Base-by-base conservation (phyloP, 1,140 invertebrate genomes). In the Zaprionus kolodkinae region DNA sequence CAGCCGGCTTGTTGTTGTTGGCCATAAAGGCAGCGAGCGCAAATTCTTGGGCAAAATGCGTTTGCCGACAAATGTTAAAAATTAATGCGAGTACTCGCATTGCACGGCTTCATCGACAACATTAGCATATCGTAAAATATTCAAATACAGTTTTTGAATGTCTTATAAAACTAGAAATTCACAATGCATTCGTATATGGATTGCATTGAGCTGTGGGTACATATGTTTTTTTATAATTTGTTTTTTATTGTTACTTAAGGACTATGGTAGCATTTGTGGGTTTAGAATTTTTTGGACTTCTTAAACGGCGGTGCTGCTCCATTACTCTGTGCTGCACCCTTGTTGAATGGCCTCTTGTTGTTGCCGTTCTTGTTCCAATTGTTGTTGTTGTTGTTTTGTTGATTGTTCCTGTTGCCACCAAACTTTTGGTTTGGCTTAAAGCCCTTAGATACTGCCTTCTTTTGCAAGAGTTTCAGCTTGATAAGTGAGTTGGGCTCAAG, bases 401-500 rank as follows among this genome's bases (percentile, higher is more conserved):
- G 83, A 30, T 65, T 76, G n/a, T 71, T 69, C 21, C 54, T 60
- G 6, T 63, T 56, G 35, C 25, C 61, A 38, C 35, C 36, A 3
- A 72, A 79, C 7, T 79, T 86, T 0, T 81, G 56, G 30, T 50
- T 11, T 27, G 60, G 40, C 1, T 69, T 57, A 7, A 15, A 5
- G 9, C 9, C 15, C 57, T 66, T 10, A 15, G 50, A 1, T 1
- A 10, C 3, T 6, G 5, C 12, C 17, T 55, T 65, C 45, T 64
- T 54, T 10, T 40, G 35, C 2, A 68, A 3, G 0, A 77, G 9
- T 45, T 52, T 65, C 10, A 75, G 52, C 43, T 91, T 91, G 0
- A 76, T 36, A 2, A 48, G 15, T 0, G 90, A 91, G 56, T 88
- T 80, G 1, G 90, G 90, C 61, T 91, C 90, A 0, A 91, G 10